Evolutionary conservation across 2,797 vertebrate genomes (phyloP).

Genomic region (Manis javanica): DNA sequence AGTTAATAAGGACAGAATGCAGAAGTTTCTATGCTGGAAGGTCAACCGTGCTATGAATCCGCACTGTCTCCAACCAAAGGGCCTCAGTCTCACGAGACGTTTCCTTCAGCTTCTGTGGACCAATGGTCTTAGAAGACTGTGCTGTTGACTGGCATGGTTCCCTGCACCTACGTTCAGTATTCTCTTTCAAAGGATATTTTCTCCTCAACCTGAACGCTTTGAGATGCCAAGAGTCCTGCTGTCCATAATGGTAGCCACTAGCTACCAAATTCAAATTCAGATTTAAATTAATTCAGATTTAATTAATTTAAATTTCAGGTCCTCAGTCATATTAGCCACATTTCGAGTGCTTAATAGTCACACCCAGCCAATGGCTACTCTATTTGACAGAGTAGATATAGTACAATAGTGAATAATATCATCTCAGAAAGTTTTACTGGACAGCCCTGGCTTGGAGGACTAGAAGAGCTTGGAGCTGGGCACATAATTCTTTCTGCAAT

Average conservation of each 20-base stretch:
- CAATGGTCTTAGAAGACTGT: not conserved
- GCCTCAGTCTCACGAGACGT: not conserved
- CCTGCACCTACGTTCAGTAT: not conserved
- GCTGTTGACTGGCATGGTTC: not conserved
- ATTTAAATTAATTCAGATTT: slow-evolving; percentile 13
- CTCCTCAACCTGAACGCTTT: not conserved
- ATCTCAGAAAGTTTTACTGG: not conserved
- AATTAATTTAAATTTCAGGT: slow-evolving; percentile 30
- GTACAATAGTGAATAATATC: not conserved
- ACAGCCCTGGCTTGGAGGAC: not conserved
- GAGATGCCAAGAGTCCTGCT: not conserved
- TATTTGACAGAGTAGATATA: not conserved
- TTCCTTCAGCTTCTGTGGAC: not conserved
- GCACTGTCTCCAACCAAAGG: slow-evolving; percentile 6
- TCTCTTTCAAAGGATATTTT: not conserved
- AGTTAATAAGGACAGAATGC: slow-evolving; percentile 59
- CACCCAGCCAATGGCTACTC: not conserved
- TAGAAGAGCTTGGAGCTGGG: not conserved
- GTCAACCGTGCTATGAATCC: not conserved
- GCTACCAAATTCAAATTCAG: not conserved
- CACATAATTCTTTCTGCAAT: not conserved
- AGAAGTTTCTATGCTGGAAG: not conserved
- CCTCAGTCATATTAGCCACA: not conserved
- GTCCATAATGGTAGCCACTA: not conserved
- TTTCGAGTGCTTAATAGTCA: not conserved